Evolutionary conservation across 2,113 vertebrate species (phyloP).

Genomic region (Thinocorus orbignyianus): DNA sequence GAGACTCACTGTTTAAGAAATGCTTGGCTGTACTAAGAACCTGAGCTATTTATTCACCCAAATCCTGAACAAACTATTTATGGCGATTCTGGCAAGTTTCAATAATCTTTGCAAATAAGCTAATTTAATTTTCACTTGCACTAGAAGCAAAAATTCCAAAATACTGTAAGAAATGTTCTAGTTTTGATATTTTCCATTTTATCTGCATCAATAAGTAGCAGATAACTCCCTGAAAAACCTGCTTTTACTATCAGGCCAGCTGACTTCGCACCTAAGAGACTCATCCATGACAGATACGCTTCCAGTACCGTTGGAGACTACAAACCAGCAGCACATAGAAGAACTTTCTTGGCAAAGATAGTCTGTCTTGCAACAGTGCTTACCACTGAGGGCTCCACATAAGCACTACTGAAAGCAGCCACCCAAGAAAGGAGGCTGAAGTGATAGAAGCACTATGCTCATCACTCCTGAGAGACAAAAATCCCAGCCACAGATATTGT

Average conservation of each 20-base stretch:
- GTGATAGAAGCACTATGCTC: neutral
- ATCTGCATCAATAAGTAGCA: neutral
- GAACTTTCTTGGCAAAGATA: neutral
- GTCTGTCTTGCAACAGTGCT: neutral
- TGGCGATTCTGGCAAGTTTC: neutral
- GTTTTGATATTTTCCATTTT: neutral
- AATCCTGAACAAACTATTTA: neutral
- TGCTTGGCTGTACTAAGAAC: neutral
- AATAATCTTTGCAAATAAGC: neutral
- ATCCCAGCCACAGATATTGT: accelerated
- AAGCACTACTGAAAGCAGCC: neutral
- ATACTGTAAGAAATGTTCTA: neutral
- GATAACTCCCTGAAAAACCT: neutral
- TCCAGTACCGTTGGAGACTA: neutral
- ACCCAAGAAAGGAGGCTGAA: neutral
- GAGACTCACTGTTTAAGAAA: neutral
- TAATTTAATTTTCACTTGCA: neutral
- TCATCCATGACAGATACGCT: neutral
- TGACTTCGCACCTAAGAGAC: neutral
- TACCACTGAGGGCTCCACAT: neutral
- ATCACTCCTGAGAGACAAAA: neutral
- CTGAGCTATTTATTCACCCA: neutral
- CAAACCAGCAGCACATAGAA: neutral
- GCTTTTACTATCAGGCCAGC: neutral
- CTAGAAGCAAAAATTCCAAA: neutral